Evolutionary conservation across 2,113 vertebrate species (phyloP).

Genomic region (Pangasianodon gigas): DNA sequence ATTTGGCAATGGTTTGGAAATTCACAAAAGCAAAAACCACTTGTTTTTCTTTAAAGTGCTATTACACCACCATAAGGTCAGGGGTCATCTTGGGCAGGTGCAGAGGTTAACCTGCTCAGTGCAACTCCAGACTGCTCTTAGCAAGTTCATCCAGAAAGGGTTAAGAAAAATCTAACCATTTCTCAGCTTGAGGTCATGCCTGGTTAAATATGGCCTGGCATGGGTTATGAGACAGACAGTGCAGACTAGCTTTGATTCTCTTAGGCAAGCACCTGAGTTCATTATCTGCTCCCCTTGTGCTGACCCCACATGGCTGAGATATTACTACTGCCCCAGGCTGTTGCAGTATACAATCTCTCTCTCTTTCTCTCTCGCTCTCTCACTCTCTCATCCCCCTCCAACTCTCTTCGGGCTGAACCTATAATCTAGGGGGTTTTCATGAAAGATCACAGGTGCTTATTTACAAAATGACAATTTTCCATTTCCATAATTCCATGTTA

Average conservation of each 20-base stretch:
- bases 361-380: slow-evolving; percentile 8
- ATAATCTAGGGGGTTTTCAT: slow-evolving; percentile 69
- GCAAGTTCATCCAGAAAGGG: slow-evolving; percentile 19
- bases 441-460: slow-evolving; percentile 81
- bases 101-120: slow-evolving; percentile 46
- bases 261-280: slow-evolving; percentile 61
- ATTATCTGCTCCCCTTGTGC: slow-evolving; percentile 56
- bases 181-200: slow-evolving; percentile 33
- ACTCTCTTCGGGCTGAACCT: slow-evolving; percentile 34
- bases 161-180: slow-evolving; percentile 37
- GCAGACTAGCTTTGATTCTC: slow-evolving; percentile 61
- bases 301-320: slow-evolving; percentile 69
- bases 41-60: slow-evolving; percentile 25
- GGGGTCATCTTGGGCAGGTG: slow-evolving; percentile 39
- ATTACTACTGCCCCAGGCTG: slow-evolving; percentile 62
- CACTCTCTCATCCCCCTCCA: slow-evolving; percentile 34
- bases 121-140: slow-evolving; percentile 30
- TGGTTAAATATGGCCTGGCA: slow-evolving; percentile 31
- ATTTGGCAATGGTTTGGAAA: background rate
- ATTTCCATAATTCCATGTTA: slow-evolving; percentile 80
- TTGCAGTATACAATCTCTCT: slow-evolving; percentile 48
- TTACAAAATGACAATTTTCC: slow-evolving; percentile 82
- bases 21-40: slow-evolving; percentile 15
- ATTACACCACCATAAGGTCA: slow-evolving; percentile 37
- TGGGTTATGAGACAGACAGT: slow-evolving; percentile 59